Base-by-base conservation (phyloP, 2,888 invertebrate species). In the Leucania comma region DNA sequence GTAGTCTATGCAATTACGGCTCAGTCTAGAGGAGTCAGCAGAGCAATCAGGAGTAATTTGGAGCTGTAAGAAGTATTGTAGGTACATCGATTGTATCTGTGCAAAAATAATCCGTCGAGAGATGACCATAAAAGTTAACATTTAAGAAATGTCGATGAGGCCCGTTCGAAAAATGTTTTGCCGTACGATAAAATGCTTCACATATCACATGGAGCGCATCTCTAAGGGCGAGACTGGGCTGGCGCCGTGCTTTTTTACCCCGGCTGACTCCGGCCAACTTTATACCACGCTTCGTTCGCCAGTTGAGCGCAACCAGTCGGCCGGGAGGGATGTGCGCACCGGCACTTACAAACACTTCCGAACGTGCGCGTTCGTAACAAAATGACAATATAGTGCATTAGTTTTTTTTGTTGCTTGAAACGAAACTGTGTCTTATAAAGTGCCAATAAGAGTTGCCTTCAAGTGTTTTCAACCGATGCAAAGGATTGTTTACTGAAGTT, bases 171-270 rank as follows among this genome's bases (percentile, higher is more conserved):
- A 75, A 77, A 62, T 56, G 46, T 72, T 69, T 73, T 66, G 71
- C 67, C 75, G 71, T 79, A 90, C 93, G 93, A 93, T 93, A 92
- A 90, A 90, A 89, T 89, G 85, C 85, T 85, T 80, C 84, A 86
- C 85, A 88, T 88, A 89, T 85, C 84, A 79, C 74, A 73, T 77
- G 71, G 72, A 87, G 91, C 89, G 90, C 95, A 94, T 94, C 96
- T 92, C 96, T 96, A 95, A 93, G 94, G 95, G 95, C 95, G 93
- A 94, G 95, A 93, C 94, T 87, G 89, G 90, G 88, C 89, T 96
- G 96, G 96, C 96, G 96, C 96, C 95, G 94, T 87, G 90, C 93
- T 94, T 95, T 95, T 95, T 95, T 94, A 94, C 94, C 94, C 94
- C 90, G 92, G 88, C 84, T 84, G 84, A 87, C 87, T 90, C 88